Evolutionary conservation across 2,888 invertebrate genomes (phyloP), one percentile per base, ranked within the genome.

Genomic region (Eudasyphora cyanicolor): DNA sequence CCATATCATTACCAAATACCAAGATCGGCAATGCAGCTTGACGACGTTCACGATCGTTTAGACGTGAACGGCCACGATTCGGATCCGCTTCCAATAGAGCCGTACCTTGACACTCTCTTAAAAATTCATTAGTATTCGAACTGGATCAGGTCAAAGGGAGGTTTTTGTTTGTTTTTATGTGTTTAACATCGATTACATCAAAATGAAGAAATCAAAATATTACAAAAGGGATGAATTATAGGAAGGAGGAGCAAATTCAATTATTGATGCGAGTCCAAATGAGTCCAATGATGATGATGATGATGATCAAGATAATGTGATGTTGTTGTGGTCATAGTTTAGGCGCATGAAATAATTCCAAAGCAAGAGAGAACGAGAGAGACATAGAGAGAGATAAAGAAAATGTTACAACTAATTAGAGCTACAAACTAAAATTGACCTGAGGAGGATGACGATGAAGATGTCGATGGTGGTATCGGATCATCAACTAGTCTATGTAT

Each of bases 1-100:
- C 98, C 93, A 98, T 92, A 73, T 96, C 96, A 91, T 95, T 95
- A 79, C 98, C 98, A 92, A 98, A 98, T 54, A 98, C 97, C 76
- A 98, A 94, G 88, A 98, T 97, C 0, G 98, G 97, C 81, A 97
- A 91, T 0, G 97, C 97, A 0, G 98, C 98, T 91, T 98, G 91
- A 88, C 97, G 96, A 88, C 96, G 94, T 90, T 97, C 97, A 74
- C 96, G 93, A 88, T 97, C 97, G 81, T 96, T 96, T 89, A 92
- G 93, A 93, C 86, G 95, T 93, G 86, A 93, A 89, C 88, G 92
- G 88, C 92, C 93, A 89, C 87, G 91, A 87, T 91, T 91, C 1
- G 91, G 89, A 87, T 92, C 92, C 87, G 90, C 94, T 0, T 93
- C 92, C 71, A 92, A 92, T 79, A 92, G 87, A 38, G 92, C 92